Conservation (phyloP, 1,140 invertebrate genomes). For the Ceratina japonica region DNA sequence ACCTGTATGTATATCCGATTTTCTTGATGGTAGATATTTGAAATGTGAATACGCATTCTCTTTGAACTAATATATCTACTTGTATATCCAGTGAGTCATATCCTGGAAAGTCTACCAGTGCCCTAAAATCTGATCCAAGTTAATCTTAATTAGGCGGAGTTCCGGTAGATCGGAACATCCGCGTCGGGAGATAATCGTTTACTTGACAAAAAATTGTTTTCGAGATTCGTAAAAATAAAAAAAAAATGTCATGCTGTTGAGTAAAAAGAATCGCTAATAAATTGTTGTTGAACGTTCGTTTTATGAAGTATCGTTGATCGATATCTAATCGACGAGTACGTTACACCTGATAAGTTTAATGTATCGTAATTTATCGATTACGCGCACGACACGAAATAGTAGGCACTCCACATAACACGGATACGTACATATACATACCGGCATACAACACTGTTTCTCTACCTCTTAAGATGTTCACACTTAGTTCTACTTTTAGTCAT, state of each 20-base stretch:
- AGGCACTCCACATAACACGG: not conserved
- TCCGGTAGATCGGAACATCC: slow-evolving; percentile 36
- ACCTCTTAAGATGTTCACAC: slow-evolving; percentile 37
- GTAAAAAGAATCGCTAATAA: slow-evolving; percentile 23
- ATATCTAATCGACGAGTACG: slow-evolving; percentile 21
- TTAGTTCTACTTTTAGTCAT: slow-evolving; percentile 37
- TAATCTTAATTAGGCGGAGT: slow-evolving; percentile 45
- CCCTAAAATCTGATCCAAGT: slow-evolving; percentile 52
- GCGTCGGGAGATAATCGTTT: not conserved
- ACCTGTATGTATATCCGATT: too few species aligned
- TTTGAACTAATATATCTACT: slow-evolving; percentile 32
- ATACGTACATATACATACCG: not conserved
- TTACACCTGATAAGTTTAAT: slow-evolving; percentile 34
- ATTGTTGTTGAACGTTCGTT: slow-evolving; percentile 40
- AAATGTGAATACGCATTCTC: not conserved
- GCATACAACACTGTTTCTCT: slow-evolving; percentile 47
- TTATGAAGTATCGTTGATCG: slow-evolving; percentile 30
- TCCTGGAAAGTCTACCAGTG: slow-evolving; percentile 73
- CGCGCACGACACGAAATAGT: not conserved
- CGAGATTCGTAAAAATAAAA: not conserved
- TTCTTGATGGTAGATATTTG: too few species aligned
- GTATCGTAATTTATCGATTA: slow-evolving; percentile 26
- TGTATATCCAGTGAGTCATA: slow-evolving; percentile 52
- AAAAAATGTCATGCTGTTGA: slow-evolving; percentile 77
- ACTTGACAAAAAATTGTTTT: not conserved